phyloP scores from a whole-genome alignment of 2,888 invertebrate genomes.

The Helleia helle region DNA sequence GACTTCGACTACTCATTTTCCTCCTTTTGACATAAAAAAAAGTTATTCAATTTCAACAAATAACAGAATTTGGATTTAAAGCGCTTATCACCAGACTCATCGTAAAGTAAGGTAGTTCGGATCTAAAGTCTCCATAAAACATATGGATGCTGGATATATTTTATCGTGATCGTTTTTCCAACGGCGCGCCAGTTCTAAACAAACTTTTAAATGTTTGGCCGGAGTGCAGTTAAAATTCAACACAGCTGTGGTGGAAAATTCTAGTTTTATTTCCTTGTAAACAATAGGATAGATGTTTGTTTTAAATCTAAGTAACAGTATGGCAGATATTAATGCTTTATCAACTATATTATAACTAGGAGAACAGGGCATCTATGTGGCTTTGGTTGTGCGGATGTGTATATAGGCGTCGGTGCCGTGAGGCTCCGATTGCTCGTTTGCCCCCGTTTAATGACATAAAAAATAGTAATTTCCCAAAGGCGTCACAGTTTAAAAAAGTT shows the following conservation, averaged over 20 bases:
- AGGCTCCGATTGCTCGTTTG: too few relatives aligned
- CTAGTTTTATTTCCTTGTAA: slow-evolving; percentile 21
- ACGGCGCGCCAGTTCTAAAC: slow-evolving; percentile 17
- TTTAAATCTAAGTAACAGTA: slow-evolving; percentile 4
- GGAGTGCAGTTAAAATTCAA: slow-evolving; percentile 19
- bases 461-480: too few relatives aligned
- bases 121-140: not conserved
- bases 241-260: slow-evolving; percentile 19
- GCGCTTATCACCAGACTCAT: not conserved
- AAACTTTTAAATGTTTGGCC: slow-evolving; percentile 21
- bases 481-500: too few relatives aligned
- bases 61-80: too few relatives aligned
- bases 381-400: too few relatives aligned
- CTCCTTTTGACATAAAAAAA: too few relatives aligned
- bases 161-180: slow-evolving; percentile 15
- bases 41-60: too few relatives aligned
- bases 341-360: slow-evolving; percentile 3
- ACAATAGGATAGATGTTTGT: slow-evolving; percentile 16
- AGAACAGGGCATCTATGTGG: too few relatives aligned
- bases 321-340: not conserved
- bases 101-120: not conserved
- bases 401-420: too few relatives aligned
- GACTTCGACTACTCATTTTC: too few relatives aligned
- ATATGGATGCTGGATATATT: slow-evolving; percentile 8
- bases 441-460: too few relatives aligned